These are phyloP conservation scores for Microdon myrmicae DNA, from an alignment of 2,888 invertebrate species.

Conservation along the genomic window DNA sequence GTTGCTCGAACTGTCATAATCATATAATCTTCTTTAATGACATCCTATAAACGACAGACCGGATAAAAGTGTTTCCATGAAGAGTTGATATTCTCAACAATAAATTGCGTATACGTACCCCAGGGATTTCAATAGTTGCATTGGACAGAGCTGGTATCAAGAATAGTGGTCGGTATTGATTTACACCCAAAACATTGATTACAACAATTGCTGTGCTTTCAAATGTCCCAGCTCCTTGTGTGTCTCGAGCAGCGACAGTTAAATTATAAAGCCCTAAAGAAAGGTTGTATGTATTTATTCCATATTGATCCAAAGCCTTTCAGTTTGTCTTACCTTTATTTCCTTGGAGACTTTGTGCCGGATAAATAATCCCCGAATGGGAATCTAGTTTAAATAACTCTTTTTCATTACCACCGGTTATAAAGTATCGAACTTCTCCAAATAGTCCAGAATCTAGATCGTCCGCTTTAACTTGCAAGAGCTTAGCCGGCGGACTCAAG, in stretches of 20 bases:
- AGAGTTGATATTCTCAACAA: constrained; percentile 1
- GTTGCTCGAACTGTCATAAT: constrained; percentile 84
- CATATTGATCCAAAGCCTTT: neutral
- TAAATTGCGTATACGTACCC: constrained; percentile 69
- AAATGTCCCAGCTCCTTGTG: constrained; percentile 74
- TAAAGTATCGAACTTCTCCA: constrained; percentile 80
- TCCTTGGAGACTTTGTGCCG: constrained; percentile 77
- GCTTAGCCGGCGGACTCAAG: constrained; percentile 81
- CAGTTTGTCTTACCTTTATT: constrained; percentile 66
- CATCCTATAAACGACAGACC: constrained; percentile 69
- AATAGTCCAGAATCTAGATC: constrained; percentile 84
- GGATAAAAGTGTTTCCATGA: neutral
- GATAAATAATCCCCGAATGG: constrained; percentile 83
- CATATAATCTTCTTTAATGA: constrained; percentile 78
- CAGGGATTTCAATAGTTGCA: constrained; percentile 83
- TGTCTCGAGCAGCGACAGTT: constrained; percentile 81
- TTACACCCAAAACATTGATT: constrained; percentile 81
- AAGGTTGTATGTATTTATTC: neutral
- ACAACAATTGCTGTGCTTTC: constrained; percentile 77
- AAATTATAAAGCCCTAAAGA: constrained; percentile 69
- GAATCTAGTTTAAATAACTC: constrained; percentile 80
- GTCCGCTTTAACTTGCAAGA: constrained; percentile 78
- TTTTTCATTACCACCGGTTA: constrained; percentile 75
- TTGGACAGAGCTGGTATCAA: constrained; percentile 80
- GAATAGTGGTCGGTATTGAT: constrained; percentile 84